Evolutionary conservation across 1,140 invertebrate species (phyloP), one percentile per base, ranked within the genome.

Genomic region (Formica selysi): DNA sequence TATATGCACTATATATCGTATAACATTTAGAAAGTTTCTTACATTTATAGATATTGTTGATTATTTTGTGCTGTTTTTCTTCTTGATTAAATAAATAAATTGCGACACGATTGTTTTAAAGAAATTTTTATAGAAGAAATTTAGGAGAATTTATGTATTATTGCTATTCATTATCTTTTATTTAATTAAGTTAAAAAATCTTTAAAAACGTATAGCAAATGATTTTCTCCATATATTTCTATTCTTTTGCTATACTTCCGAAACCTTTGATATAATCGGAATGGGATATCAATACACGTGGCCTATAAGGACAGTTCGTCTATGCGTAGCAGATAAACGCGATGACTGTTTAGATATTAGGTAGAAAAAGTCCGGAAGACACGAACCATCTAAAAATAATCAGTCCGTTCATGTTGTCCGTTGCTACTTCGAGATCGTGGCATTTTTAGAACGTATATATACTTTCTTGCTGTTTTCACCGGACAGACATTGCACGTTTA

Each of bases 321-420:
- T 88, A 86, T 86, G 64, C 76, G 11, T 71, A 71, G 62, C 79
- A 87, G 78, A 89, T 90, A 87, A 90, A 84, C 86, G 65, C 65
- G 85, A 87, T 84, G 62, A 68, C 48, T 85, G 85, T 87, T 89
- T 88, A 81, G 59, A 76, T 44, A 59, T 67, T 51, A 36, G 54
- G 11, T 48, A 26, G 32, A 79, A 80, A 87, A 89, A 89, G 74
- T 84, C 79, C 79, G 57, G 78, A 80, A 70, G 89, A 38, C 68
- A 85, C 68, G 85, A 84, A 85, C 67, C 85, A 36, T 89, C 89
- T 90, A 90, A 89, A 90, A 86, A 89, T 90, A 90, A 87, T 87
- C 57, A 29, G 29, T 80, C 87, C 29, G 71, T 89, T 62, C 32
- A 59, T 26, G 64, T 84, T 59, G 38, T 79, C 29, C 29, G 62